Percentiles rank a stretch among this genome's conserved stretches.
These are phyloP conservation scores for Agriopis leucophaearia DNA, from an alignment of 2,888 invertebrate genomes.

Conservation along the genomic window DNA sequence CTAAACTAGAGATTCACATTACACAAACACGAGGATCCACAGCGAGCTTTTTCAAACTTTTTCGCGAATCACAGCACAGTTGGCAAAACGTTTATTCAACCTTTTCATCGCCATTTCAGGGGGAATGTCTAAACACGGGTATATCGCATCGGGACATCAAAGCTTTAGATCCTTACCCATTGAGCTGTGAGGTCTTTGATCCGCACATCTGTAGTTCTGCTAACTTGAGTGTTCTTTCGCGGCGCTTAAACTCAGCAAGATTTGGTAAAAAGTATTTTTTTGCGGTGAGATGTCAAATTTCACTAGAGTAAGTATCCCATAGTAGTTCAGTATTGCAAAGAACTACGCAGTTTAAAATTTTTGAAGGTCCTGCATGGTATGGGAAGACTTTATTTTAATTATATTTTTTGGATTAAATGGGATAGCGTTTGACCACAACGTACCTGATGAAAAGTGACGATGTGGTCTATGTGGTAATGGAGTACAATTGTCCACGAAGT, in stretches of 20 bases:
- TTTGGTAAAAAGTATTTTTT: not conserved
- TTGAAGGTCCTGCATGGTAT: too few species aligned
- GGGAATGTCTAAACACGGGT: constrained; percentile 33
- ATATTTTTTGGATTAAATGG: too few species aligned
- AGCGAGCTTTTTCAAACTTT: constrained; percentile 12
- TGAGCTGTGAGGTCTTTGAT: constrained; percentile 59
- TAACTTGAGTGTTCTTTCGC: constrained; percentile 24
- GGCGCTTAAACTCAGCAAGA: not conserved
- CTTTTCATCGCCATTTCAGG: constrained; percentile 26
- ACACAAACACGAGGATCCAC: not conserved
- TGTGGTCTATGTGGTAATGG: too few species aligned
- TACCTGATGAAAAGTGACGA: too few species aligned
- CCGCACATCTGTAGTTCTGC: constrained; percentile 31
- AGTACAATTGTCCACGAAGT: too few species aligned
- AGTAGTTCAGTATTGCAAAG: not conserved
- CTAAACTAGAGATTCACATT: not conserved
- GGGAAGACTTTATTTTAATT: too few species aligned
- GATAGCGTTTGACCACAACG: too few species aligned
- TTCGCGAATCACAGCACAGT: constrained; percentile 21
- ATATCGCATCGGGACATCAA: constrained; percentile 48
- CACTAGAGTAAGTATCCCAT: not conserved
- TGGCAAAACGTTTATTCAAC: constrained; percentile 31
- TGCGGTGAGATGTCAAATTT: not conserved
- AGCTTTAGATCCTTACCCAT: constrained; percentile 50
- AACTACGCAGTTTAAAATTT: too few species aligned